Percentiles rank a stretch among this genome's conserved stretches.
Evolutionary conservation across 1,140 invertebrate genomes (phyloP).

Genomic region (Aethina tumida): DNA sequence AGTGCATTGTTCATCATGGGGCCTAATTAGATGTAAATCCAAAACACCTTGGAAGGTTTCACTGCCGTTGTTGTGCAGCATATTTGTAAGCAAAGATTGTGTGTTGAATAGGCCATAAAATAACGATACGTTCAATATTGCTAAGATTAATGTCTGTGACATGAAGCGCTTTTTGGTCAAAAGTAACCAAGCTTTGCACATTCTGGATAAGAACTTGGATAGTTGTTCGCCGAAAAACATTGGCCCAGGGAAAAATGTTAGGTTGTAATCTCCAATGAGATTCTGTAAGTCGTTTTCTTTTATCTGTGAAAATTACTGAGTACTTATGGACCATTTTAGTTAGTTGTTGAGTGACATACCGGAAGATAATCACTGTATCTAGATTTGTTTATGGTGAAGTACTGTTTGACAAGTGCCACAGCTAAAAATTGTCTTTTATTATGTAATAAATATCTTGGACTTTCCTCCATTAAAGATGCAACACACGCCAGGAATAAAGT

Average conservation of each 20-base stretch:
- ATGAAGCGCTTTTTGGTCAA: no score
- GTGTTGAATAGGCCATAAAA: no score
- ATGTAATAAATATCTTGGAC: conserved; percentile 22
- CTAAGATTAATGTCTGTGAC: no score
- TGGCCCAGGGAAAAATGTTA: not conserved
- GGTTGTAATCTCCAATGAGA: not conserved
- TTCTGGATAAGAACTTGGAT: not conserved
- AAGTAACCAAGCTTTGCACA: no score
- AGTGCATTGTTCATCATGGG: no score
- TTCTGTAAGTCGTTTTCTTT: not conserved
- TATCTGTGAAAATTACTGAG: not conserved
- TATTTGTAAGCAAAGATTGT: no score
- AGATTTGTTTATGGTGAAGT: conserved; percentile 27
- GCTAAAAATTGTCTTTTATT: conserved; percentile 15
- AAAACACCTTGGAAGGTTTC: no score
- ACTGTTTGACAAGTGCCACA: conserved; percentile 17
- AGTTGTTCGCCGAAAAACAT: not conserved
- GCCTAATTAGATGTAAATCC: no score
- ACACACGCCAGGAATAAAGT: conserved; percentile 21
- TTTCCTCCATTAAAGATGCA: conserved; percentile 20
- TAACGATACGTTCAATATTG: no score
- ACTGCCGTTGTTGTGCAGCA: no score
- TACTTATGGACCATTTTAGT: not conserved
- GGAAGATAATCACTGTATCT: conserved; percentile 23
- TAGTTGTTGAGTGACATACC: conserved; percentile 10